Base-by-base conservation (phyloP, 2,797 vertebrate genomes). In the Hirundo rustica region DNA sequence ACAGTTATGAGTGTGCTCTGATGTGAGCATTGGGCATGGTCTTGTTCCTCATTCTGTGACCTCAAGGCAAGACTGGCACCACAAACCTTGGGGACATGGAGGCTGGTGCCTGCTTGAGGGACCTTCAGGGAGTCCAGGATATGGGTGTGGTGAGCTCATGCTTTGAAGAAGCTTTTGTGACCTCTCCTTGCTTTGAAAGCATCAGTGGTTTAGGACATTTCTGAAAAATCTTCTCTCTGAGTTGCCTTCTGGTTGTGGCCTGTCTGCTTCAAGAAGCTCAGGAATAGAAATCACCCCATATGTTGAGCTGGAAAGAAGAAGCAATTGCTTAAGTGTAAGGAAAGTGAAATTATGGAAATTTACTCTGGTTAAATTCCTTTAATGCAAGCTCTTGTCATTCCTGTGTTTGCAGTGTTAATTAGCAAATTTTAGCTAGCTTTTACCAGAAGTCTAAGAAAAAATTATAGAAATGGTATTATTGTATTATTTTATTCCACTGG, bases 21-120 rank as follows among this genome's bases (percentile, higher is more conserved):
- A 8, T 1, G 3, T 0, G 2, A 5, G 0, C 0, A 0, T 14
- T 64, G 36, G 25, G 16, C 0, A 0, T 16, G 7, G 21, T 6
- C 15, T 36, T 36, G 36, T 44, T 2, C 22, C 18, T 44, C 14
- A 0, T 17, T 26, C 32, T 5, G 4, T 15, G 45, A 32, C 21
- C 17, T 32, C 32, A 27, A 58, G 71, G 27, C 32, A 44, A 75
- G 26, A 5, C 26, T 66, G 61, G 53, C 53, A 36, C 18, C 36
- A 19, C 8, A 3, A 50, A 4, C 27, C 45, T 34, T 26, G 45
- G 54, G 38, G 13, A 45, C 4, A 1, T 0, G 2, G 25, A 26
- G 6, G 5, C 6, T 73, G 40, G 21, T 11, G 13, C 19, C 50
- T 50, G 16, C 19, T 10, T 26, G 30, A 48, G 21, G 14, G 4